Evolutionary conservation across 2,797 vertebrate genomes (phyloP).

Genomic region (Myiotriccus ornatus): DNA sequence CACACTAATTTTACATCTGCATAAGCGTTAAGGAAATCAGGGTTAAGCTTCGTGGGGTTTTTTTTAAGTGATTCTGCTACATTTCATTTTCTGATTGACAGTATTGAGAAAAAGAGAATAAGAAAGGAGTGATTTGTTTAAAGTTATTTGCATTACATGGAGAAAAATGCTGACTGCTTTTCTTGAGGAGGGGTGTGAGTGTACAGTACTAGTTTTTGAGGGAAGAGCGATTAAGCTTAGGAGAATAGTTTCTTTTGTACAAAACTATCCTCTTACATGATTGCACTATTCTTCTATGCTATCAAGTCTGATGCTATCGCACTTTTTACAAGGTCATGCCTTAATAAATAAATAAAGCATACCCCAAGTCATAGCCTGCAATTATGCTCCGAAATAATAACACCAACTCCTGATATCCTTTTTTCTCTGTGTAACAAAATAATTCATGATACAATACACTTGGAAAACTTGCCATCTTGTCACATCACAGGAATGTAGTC

Average conservation of each 20-base stretch:
- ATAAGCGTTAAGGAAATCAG: not conserved
- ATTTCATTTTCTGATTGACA: slow-evolving; percentile 4
- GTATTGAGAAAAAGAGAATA: not conserved
- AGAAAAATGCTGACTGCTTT: slow-evolving; percentile 6
- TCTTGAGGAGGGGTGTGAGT: not conserved
- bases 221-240: not conserved
- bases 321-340: not conserved
- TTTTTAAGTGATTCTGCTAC: not conserved
- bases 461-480: not conserved
- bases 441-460: not conserved
- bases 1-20: not conserved
- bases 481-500: not conserved
- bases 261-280: not conserved
- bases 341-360: slow-evolving; percentile 33
- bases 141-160: not conserved
- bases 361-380: not conserved
- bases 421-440: not conserved
- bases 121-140: not conserved
- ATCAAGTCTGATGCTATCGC: not conserved
- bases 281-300: not conserved
- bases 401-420: not conserved
- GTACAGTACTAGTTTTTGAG: not conserved
- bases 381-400: not conserved
- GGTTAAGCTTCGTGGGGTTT: not conserved
- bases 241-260: not conserved